Evolutionary conservation across 2,888 invertebrate genomes (phyloP).

Genomic region (Gisinianus flammeolus): DNA sequence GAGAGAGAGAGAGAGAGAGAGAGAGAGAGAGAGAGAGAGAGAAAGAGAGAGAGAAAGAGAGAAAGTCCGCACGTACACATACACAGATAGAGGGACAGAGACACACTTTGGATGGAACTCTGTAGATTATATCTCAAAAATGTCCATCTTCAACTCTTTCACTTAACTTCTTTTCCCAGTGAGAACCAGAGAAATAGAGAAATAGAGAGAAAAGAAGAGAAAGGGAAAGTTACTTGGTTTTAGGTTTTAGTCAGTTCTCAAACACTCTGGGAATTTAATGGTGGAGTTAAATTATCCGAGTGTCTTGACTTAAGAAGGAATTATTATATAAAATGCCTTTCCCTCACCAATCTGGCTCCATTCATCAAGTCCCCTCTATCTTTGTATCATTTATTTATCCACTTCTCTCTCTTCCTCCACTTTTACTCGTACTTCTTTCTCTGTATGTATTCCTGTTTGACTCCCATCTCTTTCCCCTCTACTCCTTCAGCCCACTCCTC

Average conservation of each 20-base stretch:
- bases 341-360: background rate
- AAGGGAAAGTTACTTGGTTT: background rate
- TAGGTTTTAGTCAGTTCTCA: background rate
- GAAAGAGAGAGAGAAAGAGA: background rate
- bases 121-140: background rate
- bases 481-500: too few species aligned
- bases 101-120: background rate
- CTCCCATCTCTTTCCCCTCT: too few species aligned
- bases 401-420: background rate
- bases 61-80: background rate
- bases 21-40: background rate
- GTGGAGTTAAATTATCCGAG: background rate
- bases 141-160: background rate
- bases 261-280: background rate
- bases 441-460: background rate
- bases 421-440: background rate
- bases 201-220: background rate
- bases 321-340: background rate
- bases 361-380: background rate
- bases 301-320: background rate
- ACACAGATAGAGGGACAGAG: background rate
- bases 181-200: background rate
- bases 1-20: background rate
- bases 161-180: background rate
- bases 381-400: constrained; percentile 13